These are phyloP conservation scores for Nemotelus nigrinus DNA, from an alignment of 2,888 invertebrate species.

Conservation along the genomic window DNA sequence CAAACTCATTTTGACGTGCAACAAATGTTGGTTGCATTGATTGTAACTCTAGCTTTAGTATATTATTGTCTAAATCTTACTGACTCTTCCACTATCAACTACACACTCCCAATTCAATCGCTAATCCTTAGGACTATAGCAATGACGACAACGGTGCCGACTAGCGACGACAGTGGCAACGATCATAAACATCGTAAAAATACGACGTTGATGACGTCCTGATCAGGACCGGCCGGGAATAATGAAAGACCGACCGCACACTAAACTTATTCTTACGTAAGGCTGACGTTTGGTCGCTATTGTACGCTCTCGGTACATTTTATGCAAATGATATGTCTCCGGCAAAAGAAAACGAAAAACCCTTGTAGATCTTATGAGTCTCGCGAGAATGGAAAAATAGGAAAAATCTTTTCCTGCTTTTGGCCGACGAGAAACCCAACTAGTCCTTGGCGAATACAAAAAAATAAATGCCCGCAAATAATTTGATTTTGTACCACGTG, in stretches of 20 bases:
- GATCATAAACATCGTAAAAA: background rate
- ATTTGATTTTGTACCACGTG: background rate
- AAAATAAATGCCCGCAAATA: background rate
- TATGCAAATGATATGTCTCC: conserved; percentile 26
- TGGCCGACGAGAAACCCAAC: background rate
- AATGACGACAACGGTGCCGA: background rate
- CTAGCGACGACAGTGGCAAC: background rate
- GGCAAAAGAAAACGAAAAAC: background rate
- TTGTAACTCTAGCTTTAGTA: no score
- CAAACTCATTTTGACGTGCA: no score
- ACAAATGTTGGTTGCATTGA: no score
- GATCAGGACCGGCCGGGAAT: no score
- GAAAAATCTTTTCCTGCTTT: background rate
- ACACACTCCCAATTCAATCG: background rate
- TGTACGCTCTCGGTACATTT: background rate
- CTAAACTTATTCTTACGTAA: no score
- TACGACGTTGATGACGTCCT: no score
- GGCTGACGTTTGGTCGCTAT: background rate
- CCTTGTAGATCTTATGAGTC: conserved; percentile 4
- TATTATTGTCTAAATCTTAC: no score
- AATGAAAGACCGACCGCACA: no score
- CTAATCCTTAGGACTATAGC: background rate
- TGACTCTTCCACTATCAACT: background rate
- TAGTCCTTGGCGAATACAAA: background rate
- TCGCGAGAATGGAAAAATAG: background rate